These are phyloP conservation scores for Agrotis segetum DNA, from an alignment of 2,888 invertebrate genomes.

Conservation along the genomic window DNA sequence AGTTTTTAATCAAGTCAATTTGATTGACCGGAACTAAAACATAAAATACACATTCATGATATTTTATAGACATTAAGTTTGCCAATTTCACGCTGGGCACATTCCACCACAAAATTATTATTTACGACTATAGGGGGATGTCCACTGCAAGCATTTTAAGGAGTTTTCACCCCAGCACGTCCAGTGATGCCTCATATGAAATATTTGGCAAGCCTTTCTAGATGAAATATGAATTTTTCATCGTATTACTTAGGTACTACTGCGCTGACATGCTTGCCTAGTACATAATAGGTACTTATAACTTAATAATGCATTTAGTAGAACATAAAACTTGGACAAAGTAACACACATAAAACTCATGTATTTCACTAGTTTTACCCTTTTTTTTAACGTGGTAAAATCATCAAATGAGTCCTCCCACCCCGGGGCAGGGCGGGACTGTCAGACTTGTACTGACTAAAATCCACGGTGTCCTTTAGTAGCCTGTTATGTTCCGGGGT, in stretches of 20 bases:
- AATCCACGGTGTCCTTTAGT: too few species aligned
- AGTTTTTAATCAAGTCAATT: constrained; percentile 55
- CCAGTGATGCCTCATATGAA: constrained; percentile 16
- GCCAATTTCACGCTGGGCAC: constrained; percentile 38
- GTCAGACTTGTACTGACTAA: too few species aligned
- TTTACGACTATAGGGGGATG: constrained; percentile 19
- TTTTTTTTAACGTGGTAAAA: too few species aligned
- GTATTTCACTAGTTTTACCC: too few species aligned
- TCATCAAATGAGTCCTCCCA: too few species aligned
- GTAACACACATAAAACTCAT: too few species aligned
- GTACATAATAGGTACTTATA: neutral
- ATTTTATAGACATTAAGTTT: constrained; percentile 25
- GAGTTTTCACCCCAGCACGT: constrained; percentile 18
- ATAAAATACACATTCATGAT: constrained; percentile 52
- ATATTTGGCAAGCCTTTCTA: constrained; percentile 40
- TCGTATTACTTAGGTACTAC: neutral
- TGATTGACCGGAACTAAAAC: constrained; percentile 54
- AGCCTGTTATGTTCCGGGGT: too few species aligned
- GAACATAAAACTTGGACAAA: too few species aligned
- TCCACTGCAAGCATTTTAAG: constrained; percentile 31
- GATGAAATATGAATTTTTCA: constrained; percentile 41
- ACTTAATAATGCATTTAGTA: too few species aligned
- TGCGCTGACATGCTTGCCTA: neutral
- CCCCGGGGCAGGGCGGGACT: too few species aligned
- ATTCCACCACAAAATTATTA: constrained; percentile 5